These are phyloP conservation scores for Sepiola atlantica DNA, from an alignment of 2,888 invertebrate species.

Conservation along the genomic window DNA sequence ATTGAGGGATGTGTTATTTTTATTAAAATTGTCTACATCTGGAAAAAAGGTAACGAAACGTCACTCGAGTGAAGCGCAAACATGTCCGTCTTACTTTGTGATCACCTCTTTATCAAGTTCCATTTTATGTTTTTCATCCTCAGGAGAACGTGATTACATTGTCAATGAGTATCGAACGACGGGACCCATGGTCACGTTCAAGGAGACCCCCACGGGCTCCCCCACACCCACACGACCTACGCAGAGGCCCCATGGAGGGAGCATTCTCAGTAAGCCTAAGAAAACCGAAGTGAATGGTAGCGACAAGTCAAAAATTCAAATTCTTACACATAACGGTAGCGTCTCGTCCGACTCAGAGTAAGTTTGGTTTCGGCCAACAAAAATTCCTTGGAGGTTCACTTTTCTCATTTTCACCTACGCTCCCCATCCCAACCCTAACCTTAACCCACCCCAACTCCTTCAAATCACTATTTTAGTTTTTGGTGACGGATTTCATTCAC, in stretches of 20 bases:
- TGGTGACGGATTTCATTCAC: neutral
- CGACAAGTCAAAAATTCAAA: slow-evolving; percentile 64
- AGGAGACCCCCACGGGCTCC: slow-evolving; percentile 57
- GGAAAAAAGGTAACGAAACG: neutral
- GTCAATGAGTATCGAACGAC: slow-evolving; percentile 42
- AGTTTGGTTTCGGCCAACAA: slow-evolving; percentile 50
- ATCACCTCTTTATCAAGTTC: neutral
- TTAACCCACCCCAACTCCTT: too few species aligned
- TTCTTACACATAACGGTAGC: slow-evolving; percentile 71
- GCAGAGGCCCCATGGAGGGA: slow-evolving; percentile 53
- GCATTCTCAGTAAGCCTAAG: slow-evolving; percentile 50
- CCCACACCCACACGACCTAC: slow-evolving; percentile 55
- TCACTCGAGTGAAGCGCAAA: neutral
- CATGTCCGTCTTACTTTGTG: neutral
- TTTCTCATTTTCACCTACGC: neutral
- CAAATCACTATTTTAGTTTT: neutral
- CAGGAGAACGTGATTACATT: slow-evolving; percentile 43
- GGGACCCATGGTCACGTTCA: slow-evolving; percentile 59
- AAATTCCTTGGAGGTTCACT: neutral
- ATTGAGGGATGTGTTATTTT: neutral
- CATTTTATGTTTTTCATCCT: neutral
- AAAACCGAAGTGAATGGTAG: slow-evolving; percentile 50
- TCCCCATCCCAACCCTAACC: neutral
- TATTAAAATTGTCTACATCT: neutral
- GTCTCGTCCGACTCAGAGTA: slow-evolving; percentile 70